These are phyloP conservation scores for Polyommatus icarus DNA, from an alignment of 2,888 invertebrate species.

Conservation along the genomic window DNA sequence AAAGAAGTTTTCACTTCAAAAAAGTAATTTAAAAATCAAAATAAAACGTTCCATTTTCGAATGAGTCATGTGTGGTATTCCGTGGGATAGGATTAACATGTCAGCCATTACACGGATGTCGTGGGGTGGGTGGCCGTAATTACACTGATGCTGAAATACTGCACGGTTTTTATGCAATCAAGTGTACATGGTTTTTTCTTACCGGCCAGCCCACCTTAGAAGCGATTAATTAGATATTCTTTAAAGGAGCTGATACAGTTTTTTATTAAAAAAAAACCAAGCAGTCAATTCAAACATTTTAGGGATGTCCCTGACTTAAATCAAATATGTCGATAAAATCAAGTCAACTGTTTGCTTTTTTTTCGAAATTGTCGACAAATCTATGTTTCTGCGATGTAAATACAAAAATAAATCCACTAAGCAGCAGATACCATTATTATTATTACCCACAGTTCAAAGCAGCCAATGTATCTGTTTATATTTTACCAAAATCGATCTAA, in stretches of 20 bases:
- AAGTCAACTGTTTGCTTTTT: no score
- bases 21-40: background rate
- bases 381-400: no score
- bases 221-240: background rate
- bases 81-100: slow-evolving; percentile 52
- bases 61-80: slow-evolving; percentile 44
- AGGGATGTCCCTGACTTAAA: no score
- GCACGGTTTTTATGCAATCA: slow-evolving; percentile 20
- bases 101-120: slow-evolving; percentile 55
- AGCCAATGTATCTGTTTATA: background rate
- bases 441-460: no score
- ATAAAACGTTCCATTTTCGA: slow-evolving; percentile 39
- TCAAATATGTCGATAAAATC: no score
- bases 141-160: slow-evolving; percentile 35
- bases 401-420: no score
- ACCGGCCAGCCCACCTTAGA: background rate
- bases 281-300: background rate
- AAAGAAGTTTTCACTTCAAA: no score
- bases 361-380: no score
- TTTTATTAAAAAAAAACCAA: no score
- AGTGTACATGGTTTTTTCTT: slow-evolving; percentile 13
- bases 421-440: no score
- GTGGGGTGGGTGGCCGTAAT: slow-evolving; percentile 41
- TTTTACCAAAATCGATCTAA: background rate
- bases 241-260: no score